Conservation (phyloP, 2,888 invertebrate species). For the Microplitis deprimator region DNA sequence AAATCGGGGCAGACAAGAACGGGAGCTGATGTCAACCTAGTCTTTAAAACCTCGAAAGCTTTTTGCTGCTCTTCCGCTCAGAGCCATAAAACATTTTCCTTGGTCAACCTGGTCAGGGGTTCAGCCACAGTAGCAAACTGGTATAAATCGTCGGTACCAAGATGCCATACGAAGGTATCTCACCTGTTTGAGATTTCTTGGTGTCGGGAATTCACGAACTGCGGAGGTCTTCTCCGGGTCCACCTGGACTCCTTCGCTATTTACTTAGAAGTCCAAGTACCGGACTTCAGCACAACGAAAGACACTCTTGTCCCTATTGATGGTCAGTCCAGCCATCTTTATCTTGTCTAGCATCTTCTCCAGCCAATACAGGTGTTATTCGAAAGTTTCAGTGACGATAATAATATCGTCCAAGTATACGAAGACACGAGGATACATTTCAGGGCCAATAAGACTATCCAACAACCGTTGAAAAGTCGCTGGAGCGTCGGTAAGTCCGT, state of each 20-base stretch:
- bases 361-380: conserved; percentile 34
- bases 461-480: conserved; percentile 49
- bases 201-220: conserved; percentile 32
- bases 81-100: too few species aligned
- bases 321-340: conserved; percentile 15
- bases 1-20: too few species aligned
- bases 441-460: conserved; percentile 44
- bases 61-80: too few species aligned
- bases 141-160: conserved; percentile 55
- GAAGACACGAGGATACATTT: conserved; percentile 46
- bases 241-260: conserved; percentile 32
- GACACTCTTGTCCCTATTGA: conserved; percentile 42
- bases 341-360: background rate
- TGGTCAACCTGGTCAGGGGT: too few species aligned
- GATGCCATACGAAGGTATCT: conserved; percentile 54
- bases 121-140: conserved; percentile 43
- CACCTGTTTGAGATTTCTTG: conserved; percentile 38
- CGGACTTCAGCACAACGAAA: conserved; percentile 40
- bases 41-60: too few species aligned
- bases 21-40: too few species aligned
- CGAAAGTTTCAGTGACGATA: too few species aligned
- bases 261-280: conserved; percentile 41
- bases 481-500: conserved; percentile 47
- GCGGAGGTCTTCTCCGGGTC: conserved; percentile 38
- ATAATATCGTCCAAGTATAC: too few species aligned